Evolutionary conservation across 2,797 vertebrate genomes (phyloP).

Genomic region (Leptoclinus maculatus): DNA sequence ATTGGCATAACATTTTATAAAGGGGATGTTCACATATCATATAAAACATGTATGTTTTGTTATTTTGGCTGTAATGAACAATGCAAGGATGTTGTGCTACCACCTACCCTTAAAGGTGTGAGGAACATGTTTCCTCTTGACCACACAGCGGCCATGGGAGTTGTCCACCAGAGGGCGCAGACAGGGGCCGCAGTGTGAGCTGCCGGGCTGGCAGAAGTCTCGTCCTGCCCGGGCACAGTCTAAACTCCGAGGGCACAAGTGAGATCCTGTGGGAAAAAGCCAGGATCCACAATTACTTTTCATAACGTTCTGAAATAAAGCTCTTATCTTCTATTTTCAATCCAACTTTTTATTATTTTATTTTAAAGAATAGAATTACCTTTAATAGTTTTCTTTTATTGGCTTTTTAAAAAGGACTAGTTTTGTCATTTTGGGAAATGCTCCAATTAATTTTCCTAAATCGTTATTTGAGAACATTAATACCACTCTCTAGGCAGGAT

Average conservation of each 20-base stretch:
- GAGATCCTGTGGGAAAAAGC: slow-evolving; percentile 53
- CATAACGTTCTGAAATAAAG: not conserved
- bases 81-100: not conserved
- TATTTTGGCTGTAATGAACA: not conserved
- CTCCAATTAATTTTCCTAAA: no score
- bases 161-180: slow-evolving; percentile 86
- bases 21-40: not conserved
- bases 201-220: slow-evolving; percentile 84
- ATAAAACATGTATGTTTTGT: not conserved
- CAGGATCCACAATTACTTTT: not conserved
- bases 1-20: not conserved
- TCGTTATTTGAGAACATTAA: no score
- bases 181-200: slow-evolving; percentile 87
- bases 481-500: no score
- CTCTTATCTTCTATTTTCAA: not conserved
- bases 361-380: not conserved
- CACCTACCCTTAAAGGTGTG: slow-evolving; percentile 44
- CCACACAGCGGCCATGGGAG: slow-evolving; percentile 78
- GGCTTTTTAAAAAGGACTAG: not conserved
- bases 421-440: no score
- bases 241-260: slow-evolving; percentile 87
- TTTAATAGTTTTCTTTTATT: not conserved
- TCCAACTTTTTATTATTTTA: not conserved
- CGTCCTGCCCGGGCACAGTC: slow-evolving; percentile 89
- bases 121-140: slow-evolving; percentile 62